A percentile compares a stretch with the other conserved stretches of the same genome.
phyloP scores from a whole-genome alignment of 2,113 vertebrate genomes.

The Synodontis membranacea region DNA sequence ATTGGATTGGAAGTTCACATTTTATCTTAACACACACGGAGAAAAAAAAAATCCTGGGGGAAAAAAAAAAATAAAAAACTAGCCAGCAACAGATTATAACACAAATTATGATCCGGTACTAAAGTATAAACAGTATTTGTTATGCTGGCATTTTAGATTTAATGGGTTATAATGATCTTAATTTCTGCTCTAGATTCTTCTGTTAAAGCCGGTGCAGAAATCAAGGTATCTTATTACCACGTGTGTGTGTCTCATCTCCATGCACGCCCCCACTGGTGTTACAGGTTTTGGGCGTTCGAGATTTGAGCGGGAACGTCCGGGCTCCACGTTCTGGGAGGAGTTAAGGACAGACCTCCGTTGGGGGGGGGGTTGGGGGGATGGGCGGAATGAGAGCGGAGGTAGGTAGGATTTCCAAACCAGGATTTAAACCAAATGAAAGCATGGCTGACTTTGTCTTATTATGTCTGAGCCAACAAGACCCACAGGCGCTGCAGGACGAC shows the following conservation, averaged over 20 bases:
- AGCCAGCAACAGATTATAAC: not conserved
- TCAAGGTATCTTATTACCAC: not conserved
- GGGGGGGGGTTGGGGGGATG: not conserved
- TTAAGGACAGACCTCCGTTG: conserved; percentile 5
- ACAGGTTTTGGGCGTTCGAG: conserved; percentile 26
- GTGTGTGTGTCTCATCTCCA: not conserved
- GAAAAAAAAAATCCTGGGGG: not conserved
- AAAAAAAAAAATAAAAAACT: no score
- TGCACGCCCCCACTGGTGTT: conserved; percentile 3
- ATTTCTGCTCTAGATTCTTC: not conserved
- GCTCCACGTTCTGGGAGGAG: conserved; percentile 3
- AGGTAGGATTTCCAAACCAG: conserved; percentile 27
- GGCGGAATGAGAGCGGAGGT: not conserved
- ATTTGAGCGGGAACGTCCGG: not conserved
- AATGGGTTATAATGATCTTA: not conserved
- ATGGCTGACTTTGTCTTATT: conserved; percentile 36
- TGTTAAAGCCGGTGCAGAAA: not conserved
- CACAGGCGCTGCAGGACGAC: conserved; percentile 16
- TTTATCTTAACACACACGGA: not conserved
- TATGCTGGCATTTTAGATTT: not conserved
- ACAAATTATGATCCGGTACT: not conserved
- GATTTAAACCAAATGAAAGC: conserved; percentile 45
- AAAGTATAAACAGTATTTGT: not conserved
- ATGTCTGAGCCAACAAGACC: conserved; percentile 19
- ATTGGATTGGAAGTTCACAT: not conserved